A percentile compares a stretch with the other conserved stretches of the same genome.
Conservation (phyloP, 2,888 invertebrate species). For the Leptogaster cylindrica region DNA sequence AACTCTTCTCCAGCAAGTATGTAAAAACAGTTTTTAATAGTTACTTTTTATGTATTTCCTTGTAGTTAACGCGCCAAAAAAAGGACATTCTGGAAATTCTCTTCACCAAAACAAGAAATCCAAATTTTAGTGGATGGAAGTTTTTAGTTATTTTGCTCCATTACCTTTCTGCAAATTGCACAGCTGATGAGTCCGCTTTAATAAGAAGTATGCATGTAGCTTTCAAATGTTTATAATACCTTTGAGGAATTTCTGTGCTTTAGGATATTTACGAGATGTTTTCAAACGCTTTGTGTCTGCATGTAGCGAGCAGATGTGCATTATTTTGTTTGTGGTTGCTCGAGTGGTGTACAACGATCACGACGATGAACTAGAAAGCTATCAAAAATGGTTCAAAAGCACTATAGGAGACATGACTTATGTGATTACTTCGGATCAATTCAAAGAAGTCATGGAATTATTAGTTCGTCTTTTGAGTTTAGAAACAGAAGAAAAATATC, state of each 20-base stretch:
- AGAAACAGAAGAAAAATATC: constrained; percentile 54
- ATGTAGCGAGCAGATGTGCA: constrained; percentile 50
- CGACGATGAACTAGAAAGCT: constrained; percentile 21
- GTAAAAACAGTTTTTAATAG: background rate
- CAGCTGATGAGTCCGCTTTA: constrained; percentile 46
- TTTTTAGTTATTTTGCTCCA: constrained; percentile 56
- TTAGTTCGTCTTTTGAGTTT: constrained; percentile 54
- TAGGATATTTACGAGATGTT: constrained; percentile 55
- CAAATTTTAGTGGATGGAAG: constrained; percentile 56
- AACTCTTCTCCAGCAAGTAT: no score
- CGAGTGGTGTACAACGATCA: constrained; percentile 50
- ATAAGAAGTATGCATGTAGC: constrained; percentile 53
- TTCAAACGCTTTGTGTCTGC: constrained; percentile 52
- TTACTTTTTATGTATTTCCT: background rate
- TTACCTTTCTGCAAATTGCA: constrained; percentile 50
- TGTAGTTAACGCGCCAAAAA: constrained; percentile 49
- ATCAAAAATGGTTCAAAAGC: constrained; percentile 56
- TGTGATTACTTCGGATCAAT: constrained; percentile 52
- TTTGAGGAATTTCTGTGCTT: background rate
- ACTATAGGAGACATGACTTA: constrained; percentile 59
- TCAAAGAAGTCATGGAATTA: constrained; percentile 52
- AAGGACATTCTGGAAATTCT: constrained; percentile 51
- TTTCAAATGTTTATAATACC: background rate
- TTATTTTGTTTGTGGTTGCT: constrained; percentile 55
- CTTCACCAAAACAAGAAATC: constrained; percentile 51